Evolutionary conservation across 1,140 invertebrate species (phyloP).

Genomic region (Cydia splendana): DNA sequence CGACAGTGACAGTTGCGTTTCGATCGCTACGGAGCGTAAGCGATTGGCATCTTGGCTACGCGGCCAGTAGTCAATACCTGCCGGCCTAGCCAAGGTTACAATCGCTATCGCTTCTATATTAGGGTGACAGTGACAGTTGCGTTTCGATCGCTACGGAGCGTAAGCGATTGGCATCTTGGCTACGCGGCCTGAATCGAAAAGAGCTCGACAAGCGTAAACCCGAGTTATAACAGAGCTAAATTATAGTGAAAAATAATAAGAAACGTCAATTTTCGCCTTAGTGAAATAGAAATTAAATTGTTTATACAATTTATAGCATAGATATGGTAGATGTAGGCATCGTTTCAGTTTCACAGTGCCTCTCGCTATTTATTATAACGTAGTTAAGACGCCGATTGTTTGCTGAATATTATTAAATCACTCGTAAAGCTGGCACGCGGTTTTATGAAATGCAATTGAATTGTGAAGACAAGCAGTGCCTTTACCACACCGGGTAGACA

Average conservation of each 20-base stretch:
- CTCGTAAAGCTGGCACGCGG: slow-evolving; percentile 14
- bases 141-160: too few relatives aligned
- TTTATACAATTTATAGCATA: slow-evolving; percentile 40
- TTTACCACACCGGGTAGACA: slow-evolving; percentile 14
- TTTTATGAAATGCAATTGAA: slow-evolving; percentile 24
- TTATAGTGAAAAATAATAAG: slow-evolving; percentile 38
- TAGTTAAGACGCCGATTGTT: slow-evolving; percentile 28
- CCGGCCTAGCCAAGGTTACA: too few relatives aligned
- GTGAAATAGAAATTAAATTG: slow-evolving; percentile 38
- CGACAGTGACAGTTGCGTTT: too few relatives aligned
- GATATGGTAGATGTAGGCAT: slow-evolving; percentile 36
- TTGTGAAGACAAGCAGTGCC: slow-evolving; percentile 29
- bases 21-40: too few relatives aligned
- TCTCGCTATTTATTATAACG: slow-evolving; percentile 29
- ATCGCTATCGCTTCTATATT: too few relatives aligned
- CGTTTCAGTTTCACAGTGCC: slow-evolving; percentile 36
- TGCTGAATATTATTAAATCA: neutral
- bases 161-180: too few relatives aligned
- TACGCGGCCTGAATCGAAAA: neutral
- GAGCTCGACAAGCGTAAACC: neutral
- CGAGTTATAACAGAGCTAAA: neutral
- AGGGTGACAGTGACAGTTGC: too few relatives aligned
- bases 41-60: too few relatives aligned
- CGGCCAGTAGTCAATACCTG: neutral
- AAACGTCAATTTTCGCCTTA: slow-evolving; percentile 43